A percentile compares a stretch with the other conserved stretches of the same genome.
Evolutionary conservation across 1,140 invertebrate genomes (phyloP).

Genomic region (Trichogramma pretiosum): DNA sequence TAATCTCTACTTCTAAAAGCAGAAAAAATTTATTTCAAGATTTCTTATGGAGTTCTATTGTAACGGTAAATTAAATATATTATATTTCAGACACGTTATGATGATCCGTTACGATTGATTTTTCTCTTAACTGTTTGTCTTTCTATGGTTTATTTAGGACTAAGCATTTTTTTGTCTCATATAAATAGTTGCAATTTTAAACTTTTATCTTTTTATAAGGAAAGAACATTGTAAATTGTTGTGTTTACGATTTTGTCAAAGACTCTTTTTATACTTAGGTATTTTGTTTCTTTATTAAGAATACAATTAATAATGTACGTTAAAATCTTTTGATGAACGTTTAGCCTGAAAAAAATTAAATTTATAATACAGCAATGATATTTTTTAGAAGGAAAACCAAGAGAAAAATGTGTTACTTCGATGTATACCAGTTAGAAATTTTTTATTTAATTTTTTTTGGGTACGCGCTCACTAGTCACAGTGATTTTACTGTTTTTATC

Average conservation of each 20-base stretch:
- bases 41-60: too few relatives aligned
- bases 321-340: constrained; percentile 5
- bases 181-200: constrained; percentile 6
- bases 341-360: constrained; percentile 3
- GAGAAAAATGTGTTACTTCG: neutral
- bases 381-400: neutral
- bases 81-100: too few relatives aligned
- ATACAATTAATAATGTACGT: neutral
- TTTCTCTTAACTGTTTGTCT: neutral
- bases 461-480: constrained; percentile 41
- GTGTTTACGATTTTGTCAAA: neutral
- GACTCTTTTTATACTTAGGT: neutral
- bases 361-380: too few relatives aligned
- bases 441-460: constrained; percentile 8
- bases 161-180: constrained; percentile 8
- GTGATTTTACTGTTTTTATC: constrained; percentile 37
- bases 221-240: neutral
- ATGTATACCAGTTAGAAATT: constrained; percentile 9
- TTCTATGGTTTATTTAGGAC: neutral
- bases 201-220: neutral
- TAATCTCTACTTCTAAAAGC: too few relatives aligned
- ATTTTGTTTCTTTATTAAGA: neutral
- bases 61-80: too few relatives aligned
- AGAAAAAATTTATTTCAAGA: too few relatives aligned
- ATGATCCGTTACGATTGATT: too few relatives aligned